Percentiles rank a stretch among this genome's conserved stretches.
Conservation (phyloP, 2,888 invertebrate genomes). For the Lamellibrachia satsuma region DNA sequence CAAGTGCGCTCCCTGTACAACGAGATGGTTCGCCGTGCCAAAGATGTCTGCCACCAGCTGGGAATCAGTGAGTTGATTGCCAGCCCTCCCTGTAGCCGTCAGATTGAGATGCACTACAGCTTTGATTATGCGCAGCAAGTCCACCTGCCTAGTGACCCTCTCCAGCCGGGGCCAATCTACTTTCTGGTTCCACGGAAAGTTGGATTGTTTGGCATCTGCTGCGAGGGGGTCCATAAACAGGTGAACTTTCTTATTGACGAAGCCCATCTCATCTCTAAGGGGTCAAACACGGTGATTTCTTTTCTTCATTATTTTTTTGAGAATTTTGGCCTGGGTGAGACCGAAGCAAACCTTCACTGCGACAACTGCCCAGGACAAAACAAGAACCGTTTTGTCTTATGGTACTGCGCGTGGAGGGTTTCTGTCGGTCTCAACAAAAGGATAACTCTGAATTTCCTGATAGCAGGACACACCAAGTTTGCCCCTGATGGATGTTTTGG, state of each 20-base stretch:
- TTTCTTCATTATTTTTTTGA: slow-evolving; percentile 38
- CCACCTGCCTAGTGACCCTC: slow-evolving; percentile 34
- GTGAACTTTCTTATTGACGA: slow-evolving; percentile 46
- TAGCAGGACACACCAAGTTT: slow-evolving; percentile 28
- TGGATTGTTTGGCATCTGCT: slow-evolving; percentile 39
- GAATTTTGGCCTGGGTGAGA: slow-evolving; percentile 40
- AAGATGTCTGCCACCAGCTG: no score
- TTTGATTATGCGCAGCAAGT: slow-evolving; percentile 31
- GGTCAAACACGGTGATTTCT: slow-evolving; percentile 40
- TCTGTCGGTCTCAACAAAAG: no score
- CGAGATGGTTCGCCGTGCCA: no score
- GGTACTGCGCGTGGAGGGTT: no score
- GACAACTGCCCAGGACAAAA: slow-evolving; percentile 43
- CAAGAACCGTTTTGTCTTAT: slow-evolving; percentile 29
- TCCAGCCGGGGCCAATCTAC: slow-evolving; percentile 43
- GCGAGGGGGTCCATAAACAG: slow-evolving; percentile 26
- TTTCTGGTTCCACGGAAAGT: slow-evolving; percentile 45
- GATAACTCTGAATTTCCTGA: slow-evolving; percentile 19
- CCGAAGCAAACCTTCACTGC: slow-evolving; percentile 34
- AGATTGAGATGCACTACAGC: no score
- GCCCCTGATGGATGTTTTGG: slow-evolving; percentile 27
- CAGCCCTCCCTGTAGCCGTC: no score
- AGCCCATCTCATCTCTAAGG: slow-evolving; percentile 35
- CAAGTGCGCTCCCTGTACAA: slow-evolving; percentile 20
- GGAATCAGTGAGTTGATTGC: no score